phyloP scores from a whole-genome alignment of 2,888 invertebrate genomes.

The Erebia aethiops region DNA sequence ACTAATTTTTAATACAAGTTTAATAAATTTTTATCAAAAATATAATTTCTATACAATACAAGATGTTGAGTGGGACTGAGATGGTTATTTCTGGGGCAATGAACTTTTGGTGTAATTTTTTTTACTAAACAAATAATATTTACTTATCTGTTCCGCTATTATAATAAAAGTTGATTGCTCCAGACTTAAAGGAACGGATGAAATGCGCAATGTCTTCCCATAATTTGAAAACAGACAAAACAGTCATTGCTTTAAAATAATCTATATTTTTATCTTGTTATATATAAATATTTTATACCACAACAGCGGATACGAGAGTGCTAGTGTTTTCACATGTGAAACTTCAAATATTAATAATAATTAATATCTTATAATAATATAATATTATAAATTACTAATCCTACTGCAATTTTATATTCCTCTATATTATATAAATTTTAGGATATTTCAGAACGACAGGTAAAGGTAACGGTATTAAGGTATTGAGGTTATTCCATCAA shows the following conservation, averaged over 20 bases:
- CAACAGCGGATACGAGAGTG: constrained; percentile 79
- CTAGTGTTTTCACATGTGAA: constrained; percentile 84
- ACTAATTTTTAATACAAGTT: constrained; percentile 38
- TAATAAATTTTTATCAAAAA: constrained; percentile 17
- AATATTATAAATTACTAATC: constrained; percentile 80
- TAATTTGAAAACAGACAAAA: constrained; percentile 75
- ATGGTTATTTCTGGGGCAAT: constrained; percentile 68
- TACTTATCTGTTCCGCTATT: constrained; percentile 5
- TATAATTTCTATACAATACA: constrained; percentile 50
- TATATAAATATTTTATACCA: constrained; percentile 76
- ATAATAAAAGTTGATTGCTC: constrained; percentile 66
- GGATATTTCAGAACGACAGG: constrained; percentile 74
- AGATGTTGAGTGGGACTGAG: constrained; percentile 69
- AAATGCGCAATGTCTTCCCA: constrained; percentile 84
- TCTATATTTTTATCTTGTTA: constrained; percentile 68
- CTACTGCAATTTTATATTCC: constrained; percentile 66
- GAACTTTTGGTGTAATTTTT: constrained; percentile 50
- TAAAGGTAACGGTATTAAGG: constrained; percentile 73
- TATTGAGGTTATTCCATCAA: constrained; percentile 51
- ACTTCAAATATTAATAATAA: constrained; percentile 70
- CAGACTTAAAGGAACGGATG: constrained; percentile 80
- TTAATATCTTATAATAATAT: constrained; percentile 63
- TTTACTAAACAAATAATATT: constrained; percentile 16
- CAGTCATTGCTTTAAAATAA: constrained; percentile 79
- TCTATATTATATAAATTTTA: constrained; percentile 65